Conservation (phyloP, 1,140 invertebrate genomes). For the Tachypleus tridentatus region DNA sequence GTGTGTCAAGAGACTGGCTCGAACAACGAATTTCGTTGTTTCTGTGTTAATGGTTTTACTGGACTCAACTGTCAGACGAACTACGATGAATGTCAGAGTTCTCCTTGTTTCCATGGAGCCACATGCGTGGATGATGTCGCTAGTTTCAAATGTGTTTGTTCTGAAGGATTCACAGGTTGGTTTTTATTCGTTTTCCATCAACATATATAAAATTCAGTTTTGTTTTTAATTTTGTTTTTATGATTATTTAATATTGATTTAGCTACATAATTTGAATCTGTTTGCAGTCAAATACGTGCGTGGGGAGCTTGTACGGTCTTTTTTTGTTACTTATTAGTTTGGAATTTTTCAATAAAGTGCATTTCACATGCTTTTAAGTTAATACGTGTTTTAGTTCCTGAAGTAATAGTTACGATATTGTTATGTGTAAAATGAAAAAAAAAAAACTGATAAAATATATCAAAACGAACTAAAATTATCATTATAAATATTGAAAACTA, state of each 20-base stretch:
- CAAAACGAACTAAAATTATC: too few species aligned
- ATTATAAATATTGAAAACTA: too few species aligned
- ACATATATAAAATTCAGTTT: not conserved
- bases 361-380: too few species aligned
- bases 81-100: constrained; percentile 46
- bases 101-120: constrained; percentile 37
- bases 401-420: too few species aligned
- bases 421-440: too few species aligned
- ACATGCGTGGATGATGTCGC: constrained; percentile 31
- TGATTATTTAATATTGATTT: constrained; percentile 77
- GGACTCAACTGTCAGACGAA: constrained; percentile 72
- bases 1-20: constrained; percentile 66
- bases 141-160: constrained; percentile 50
- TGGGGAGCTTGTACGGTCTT: constrained; percentile 57
- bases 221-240: constrained; percentile 23
- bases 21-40: constrained; percentile 76
- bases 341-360: too few species aligned
- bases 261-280: constrained; percentile 62
- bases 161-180: constrained; percentile 60
- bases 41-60: constrained; percentile 80
- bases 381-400: too few species aligned
- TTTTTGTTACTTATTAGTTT: too few species aligned
- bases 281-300: constrained; percentile 75
- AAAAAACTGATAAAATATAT: too few species aligned
- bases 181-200: not conserved